Percentiles rank a stretch among this genome's conserved stretches.
phyloP scores from a whole-genome alignment of 2,888 invertebrate species.

The Acholoe squamosa region DNA sequence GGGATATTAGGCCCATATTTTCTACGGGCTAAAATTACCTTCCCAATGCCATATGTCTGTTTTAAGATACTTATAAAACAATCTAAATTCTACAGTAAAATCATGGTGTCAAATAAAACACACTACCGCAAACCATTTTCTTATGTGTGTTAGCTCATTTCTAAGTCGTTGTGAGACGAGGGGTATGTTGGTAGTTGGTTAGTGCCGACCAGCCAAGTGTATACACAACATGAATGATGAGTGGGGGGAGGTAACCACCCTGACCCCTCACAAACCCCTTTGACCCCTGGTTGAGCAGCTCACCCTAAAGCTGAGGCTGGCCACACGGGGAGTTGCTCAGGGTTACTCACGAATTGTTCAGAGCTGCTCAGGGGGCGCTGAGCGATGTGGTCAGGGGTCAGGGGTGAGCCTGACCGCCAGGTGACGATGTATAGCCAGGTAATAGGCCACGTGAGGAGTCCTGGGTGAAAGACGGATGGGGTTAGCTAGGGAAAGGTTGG shows the following conservation, averaged over 20 bases:
- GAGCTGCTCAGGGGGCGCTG: slow-evolving; percentile 32
- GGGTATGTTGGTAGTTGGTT: too few relatives aligned
- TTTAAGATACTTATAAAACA: too few relatives aligned
- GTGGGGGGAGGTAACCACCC: not conserved
- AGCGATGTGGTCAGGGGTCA: slow-evolving; percentile 38
- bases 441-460: slow-evolving; percentile 13
- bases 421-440: slow-evolving; percentile 37
- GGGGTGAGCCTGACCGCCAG: slow-evolving; percentile 7
- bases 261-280: slow-evolving; percentile 25
- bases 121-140: too few relatives aligned
- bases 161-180: too few relatives aligned
- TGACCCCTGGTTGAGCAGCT: not conserved
- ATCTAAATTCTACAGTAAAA: too few relatives aligned
- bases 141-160: too few relatives aligned
- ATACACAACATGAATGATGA: not conserved
- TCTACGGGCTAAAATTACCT: too few relatives aligned
- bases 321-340: slow-evolving; percentile 35
- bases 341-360: not conserved
- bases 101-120: too few relatives aligned
- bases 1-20: too few relatives aligned
- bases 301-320: not conserved
- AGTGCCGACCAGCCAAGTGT: not conserved
- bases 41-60: too few relatives aligned
- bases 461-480: not conserved
- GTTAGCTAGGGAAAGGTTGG: too few relatives aligned